Evolutionary conservation across 2,797 vertebrate species (phyloP).

Genomic region (Tangara arthus): DNA sequence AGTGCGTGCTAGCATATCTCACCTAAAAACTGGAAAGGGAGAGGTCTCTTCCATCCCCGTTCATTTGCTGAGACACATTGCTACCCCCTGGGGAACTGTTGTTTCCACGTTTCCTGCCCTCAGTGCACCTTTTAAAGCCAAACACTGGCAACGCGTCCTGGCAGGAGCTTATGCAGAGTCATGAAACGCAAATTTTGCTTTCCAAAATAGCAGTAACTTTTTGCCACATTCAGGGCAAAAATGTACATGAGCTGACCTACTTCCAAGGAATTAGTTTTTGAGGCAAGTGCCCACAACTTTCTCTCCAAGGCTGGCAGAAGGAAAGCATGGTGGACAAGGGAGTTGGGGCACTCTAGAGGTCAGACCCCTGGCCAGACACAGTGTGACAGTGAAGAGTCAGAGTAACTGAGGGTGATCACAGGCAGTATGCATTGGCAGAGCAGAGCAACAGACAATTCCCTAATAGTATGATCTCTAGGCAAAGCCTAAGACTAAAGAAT

Average conservation of each 20-base stretch:
- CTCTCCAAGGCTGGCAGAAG: neutral
- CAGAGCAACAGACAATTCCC: neutral
- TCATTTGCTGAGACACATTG: neutral
- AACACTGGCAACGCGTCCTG: accelerated
- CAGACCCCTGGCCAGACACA: neutral
- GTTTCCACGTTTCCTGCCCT: neutral
- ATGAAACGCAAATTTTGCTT: neutral
- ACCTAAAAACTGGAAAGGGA: too few species aligned
- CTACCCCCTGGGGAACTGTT: neutral
- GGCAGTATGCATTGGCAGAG: neutral
- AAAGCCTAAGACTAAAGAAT: neutral
- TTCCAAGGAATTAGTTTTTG: neutral
- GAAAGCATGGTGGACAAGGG: neutral
- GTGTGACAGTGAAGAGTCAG: neutral
- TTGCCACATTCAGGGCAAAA: neutral
- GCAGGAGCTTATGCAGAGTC: neutral
- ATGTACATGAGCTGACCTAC: neutral
- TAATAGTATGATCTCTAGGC: neutral
- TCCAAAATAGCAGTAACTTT: neutral
- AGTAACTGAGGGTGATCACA: neutral
- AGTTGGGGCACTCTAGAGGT: neutral
- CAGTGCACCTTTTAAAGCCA: neutral
- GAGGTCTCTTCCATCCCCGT: neutral
- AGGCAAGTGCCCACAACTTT: neutral
- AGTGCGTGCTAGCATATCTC: neutral